Conservation (phyloP, 2,888 invertebrate species). For the Anthophora plumipes region DNA sequence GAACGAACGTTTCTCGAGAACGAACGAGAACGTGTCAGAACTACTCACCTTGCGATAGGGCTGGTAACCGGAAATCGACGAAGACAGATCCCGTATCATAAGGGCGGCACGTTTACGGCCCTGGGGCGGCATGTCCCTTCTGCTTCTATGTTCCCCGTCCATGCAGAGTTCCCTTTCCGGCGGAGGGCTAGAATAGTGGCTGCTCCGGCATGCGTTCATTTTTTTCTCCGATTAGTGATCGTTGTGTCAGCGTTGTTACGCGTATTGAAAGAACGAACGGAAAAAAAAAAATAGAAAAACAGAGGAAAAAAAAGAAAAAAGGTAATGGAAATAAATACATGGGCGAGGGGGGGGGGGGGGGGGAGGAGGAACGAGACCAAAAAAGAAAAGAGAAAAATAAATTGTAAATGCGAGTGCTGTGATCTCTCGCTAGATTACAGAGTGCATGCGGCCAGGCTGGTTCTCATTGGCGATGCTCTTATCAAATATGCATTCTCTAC, state of each 20-base stretch:
- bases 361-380: too few species aligned
- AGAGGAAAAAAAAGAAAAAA: too few species aligned
- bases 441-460: constrained; percentile 70
- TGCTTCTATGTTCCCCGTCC: constrained; percentile 90
- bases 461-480: constrained; percentile 60
- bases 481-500: constrained; percentile 58
- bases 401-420: constrained; percentile 71
- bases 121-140: constrained; percentile 94
- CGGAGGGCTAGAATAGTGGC: constrained; percentile 85
- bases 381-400: too few species aligned
- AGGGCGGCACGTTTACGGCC: constrained; percentile 89
- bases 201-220: constrained; percentile 76
- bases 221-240: constrained; percentile 75
- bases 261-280: not conserved
- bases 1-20: constrained; percentile 6
- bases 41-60: constrained; percentile 84
- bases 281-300: not conserved
- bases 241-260: constrained; percentile 58
- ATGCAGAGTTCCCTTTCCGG: constrained; percentile 85
- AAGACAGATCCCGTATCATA: constrained; percentile 87
- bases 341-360: constrained; percentile 54
- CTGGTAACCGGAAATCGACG: constrained; percentile 82
- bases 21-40: not conserved
- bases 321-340: constrained; percentile 43
- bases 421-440: constrained; percentile 71